Evolutionary conservation across 2,797 vertebrate genomes (phyloP).

Genomic region (Smutsia gigantea): DNA sequence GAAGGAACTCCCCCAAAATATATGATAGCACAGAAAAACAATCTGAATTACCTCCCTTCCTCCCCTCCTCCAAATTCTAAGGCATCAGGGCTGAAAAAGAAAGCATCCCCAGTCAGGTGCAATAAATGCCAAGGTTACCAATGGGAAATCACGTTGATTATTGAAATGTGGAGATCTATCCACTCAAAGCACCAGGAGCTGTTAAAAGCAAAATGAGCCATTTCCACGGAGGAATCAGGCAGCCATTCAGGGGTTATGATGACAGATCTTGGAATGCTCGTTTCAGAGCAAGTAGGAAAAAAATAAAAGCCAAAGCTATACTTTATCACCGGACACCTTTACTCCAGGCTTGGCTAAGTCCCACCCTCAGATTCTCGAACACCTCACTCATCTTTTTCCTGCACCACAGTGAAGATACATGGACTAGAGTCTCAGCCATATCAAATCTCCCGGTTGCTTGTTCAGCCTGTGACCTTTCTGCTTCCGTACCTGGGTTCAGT

Average conservation of each 20-base stretch:
- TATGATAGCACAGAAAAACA: background rate
- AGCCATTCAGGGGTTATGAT: background rate
- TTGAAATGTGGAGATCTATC: background rate
- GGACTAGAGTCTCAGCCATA: background rate
- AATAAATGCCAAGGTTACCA: background rate
- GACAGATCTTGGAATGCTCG: conserved; percentile 12
- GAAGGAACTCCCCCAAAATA: background rate
- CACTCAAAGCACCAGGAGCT: background rate
- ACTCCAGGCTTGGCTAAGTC: conserved; percentile 9
- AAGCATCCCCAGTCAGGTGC: background rate
- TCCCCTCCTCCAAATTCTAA: background rate
- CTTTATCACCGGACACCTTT: conserved; percentile 26
- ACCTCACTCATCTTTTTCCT: conserved; percentile 42
- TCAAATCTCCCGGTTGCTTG: background rate
- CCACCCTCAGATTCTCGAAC: conserved; percentile 51
- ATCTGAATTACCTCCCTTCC: background rate
- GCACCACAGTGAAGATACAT: background rate
- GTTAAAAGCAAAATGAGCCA: background rate
- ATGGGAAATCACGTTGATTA: conserved; percentile 27
- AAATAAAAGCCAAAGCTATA: background rate
- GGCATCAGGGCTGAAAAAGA: background rate
- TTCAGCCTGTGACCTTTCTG: background rate
- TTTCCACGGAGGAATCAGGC: background rate
- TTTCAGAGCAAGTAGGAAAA: conserved; percentile 31
- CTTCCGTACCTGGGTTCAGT: background rate